Evolutionary conservation across 2,797 vertebrate species (phyloP), one percentile per base, ranked within the genome.

Genomic region (Acanthopagrus latus): DNA sequence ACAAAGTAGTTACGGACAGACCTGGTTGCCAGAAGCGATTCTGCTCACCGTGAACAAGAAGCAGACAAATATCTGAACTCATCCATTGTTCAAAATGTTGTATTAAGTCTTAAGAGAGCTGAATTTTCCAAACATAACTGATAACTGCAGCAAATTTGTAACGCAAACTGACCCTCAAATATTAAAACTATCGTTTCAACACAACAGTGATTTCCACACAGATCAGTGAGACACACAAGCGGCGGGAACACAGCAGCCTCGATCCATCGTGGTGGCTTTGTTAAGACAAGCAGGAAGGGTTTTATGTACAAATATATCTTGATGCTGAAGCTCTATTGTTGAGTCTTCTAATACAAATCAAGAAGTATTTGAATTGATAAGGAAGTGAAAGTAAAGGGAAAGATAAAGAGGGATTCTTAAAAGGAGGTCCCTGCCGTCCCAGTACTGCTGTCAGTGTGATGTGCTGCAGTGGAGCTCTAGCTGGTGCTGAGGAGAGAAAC

Each of bases 91-190:
- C 51, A 60, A 63, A 79, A 69, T n/a, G 27, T 43, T 48, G 18
- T 11, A 51, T 46, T 23, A 0, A 68, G 8, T 62, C 74, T 67
- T 64, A 11, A 57, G 47, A 73, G 44, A 41, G 25, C 33, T 11
- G 16, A 8, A 20, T 67, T 41, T 17, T 20, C 38, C 48, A 68
- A 52, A 55, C 29, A 57, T 29, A 71, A n/a, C 44, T 58, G 62
- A 68, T 51, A 54, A 55, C 13, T 76, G 83, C 23, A 58, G 47
- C 47, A 79, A n/a, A 78, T 81, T 69, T 84, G 27, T 67, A 73
- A 51, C 21, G 13, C 52, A 59, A 75, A 71, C 64, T 54, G 2
- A 50, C 47, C 7, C n/a, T 78, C 12, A 25, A 77, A 74, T 78
- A 77, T 71, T 74, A 57, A 38, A 63, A 23, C 38, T 17, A 23